Evolutionary conservation across 2,797 vertebrate species (phyloP), one percentile per base, ranked within the genome.

Genomic region (Apogon talboti): DNA sequence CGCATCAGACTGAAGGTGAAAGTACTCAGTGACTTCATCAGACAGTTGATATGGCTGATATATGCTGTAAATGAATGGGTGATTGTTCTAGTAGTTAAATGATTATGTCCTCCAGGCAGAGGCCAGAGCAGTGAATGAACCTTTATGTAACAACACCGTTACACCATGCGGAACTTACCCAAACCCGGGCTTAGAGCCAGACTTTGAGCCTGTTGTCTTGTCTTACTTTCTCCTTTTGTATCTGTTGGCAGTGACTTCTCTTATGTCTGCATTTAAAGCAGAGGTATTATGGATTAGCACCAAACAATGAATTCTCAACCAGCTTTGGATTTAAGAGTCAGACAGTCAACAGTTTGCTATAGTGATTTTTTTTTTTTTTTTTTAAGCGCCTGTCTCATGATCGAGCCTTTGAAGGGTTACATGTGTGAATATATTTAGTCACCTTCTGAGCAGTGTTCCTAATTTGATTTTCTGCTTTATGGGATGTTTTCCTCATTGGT

Each of bases 381-480:
- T 21, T 43, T 21, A 24, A 74, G 78, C 49, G 37, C 59, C 19
- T 62, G 50, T 71, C 74, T 78, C 44, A 3, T 74, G 71, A 76
- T 68, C 14, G 0, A 56, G 50, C 45, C 58, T 70, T 65, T 72
- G 11, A 66, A 60, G 55, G 48, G 33, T 63, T 53, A 67, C 33
- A 49, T 55, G 41, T 44, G 15, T 67, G 11, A 14, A 59, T 52
- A 46, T 38, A 43, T 74, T 67, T 70, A 40, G 16, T 64, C 35
- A 48, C 24, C 24, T 28, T 28, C 24, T 28, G 24, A 28, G 24
- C 24, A 28, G 0, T 45, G 48, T 53, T 30, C 40, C 47, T 70
- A 38, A 74, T 63, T 76, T 43, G 41, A 73, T 71, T 68, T 79
- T 79, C 61, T 5, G 2, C 52, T 75, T 62, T 42, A 47, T 8